These are phyloP conservation scores for Drosophila meridiana DNA, from an alignment of 2,888 invertebrate genomes.

Conservation along the genomic window DNA sequence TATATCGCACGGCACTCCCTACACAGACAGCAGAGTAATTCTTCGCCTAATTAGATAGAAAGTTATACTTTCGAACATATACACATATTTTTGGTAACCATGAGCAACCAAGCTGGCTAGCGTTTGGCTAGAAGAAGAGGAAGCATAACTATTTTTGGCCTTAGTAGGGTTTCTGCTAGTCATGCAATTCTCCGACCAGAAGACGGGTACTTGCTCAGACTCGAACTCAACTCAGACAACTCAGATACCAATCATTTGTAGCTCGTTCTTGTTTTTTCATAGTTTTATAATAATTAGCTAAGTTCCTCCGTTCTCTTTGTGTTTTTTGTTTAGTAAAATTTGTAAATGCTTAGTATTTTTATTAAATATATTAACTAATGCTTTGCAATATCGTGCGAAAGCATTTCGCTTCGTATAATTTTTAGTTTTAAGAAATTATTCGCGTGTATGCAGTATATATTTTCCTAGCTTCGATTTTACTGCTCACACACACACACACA, in stretches of 20 bases:
- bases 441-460: background rate
- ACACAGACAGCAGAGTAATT: background rate
- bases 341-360: slow-evolving; percentile 43
- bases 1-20: background rate
- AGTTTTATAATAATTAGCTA: slow-evolving; percentile 58
- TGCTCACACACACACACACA: too few species aligned
- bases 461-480: background rate
- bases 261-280: background rate
- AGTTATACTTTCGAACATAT: background rate
- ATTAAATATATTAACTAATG: slow-evolving; percentile 50
- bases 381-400: slow-evolving; percentile 32
- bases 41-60: background rate
- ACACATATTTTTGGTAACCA: background rate
- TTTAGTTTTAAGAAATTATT: background rate
- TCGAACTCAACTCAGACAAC: slow-evolving; percentile 19
- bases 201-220: background rate
- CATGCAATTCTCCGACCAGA: background rate
- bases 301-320: slow-evolving; percentile 21
- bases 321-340: slow-evolving; percentile 36
- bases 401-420: background rate
- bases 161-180: background rate
- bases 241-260: slow-evolving; percentile 26
- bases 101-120: background rate
- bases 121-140: background rate
- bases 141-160: background rate